Evolutionary conservation across 2,113 vertebrate species (phyloP), one percentile per base, ranked within the genome.

Genomic region (Chaetodon trifascialis): DNA sequence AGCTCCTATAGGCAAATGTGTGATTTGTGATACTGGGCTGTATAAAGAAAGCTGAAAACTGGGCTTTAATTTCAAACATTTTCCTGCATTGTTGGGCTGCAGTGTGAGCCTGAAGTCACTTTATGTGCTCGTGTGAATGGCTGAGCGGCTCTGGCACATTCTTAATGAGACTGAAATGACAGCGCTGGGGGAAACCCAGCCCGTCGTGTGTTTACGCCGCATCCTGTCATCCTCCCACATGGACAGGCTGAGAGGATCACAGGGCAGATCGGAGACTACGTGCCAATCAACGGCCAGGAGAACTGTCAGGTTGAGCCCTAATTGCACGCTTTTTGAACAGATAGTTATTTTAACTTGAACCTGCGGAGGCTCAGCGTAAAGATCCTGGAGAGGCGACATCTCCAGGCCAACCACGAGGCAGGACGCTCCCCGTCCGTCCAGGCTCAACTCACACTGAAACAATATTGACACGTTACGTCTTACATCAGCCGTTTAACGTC

Each of bases 281-380:
- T 83, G 79, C 63, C 88, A 88, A 77, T 92, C 89, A 85, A 40
- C 62, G 60, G 30, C 19, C 76, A 73, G 68, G 80, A 88, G 78
- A 88, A 68, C 67, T 58, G 67, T 83, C 69, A 77, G 77, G 65
- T 73, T 65, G 60, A 75, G 59, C 17, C 5, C 1, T 87, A 92
- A 91, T 90, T 90, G 77, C 54, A 84, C 0, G 47, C 52, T 72
- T 59, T 83, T 52, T 55, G 56, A 85, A 81, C 76, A 80, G 76
- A 87, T 40, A 80, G 17, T 82, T 73, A 56, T 71, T 89, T 87
- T 91, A 86, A 82, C 79, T 85, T 86, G 67, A 87, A 90, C 87
- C 81, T 79, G 76, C 11, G 14, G 65, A 79, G 70, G 73, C 62
- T 64, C 40, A 11, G 21, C 36, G n/a, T 42, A 42, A 75, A 78